Base-by-base conservation (phyloP, 1,140 invertebrate genomes). In the Monochamus saltuarius region DNA sequence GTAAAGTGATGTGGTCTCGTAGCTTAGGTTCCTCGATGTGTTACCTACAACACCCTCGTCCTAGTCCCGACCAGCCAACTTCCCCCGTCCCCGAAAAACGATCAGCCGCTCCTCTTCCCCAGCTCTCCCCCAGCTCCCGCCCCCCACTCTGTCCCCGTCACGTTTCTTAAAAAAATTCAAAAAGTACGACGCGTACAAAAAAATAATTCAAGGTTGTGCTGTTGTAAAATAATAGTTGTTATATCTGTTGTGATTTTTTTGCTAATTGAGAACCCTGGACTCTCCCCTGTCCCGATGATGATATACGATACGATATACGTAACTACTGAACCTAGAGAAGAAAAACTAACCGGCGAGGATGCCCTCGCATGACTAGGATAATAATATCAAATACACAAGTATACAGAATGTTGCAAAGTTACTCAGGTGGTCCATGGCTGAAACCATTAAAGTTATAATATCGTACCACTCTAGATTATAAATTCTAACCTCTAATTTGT, bases 171-270 rank as follows among this genome's bases (percentile, higher is more conserved):
- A 68, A 68, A 69, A 66, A 64, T 59, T 63, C 60, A 56, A 67
- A 67, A 67, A 69, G 58, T 66, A 70, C 62, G 49, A 63, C 60
- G 56, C 64, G 70, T 69, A 69, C 69, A 67, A 69, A 69, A 67
- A 62, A 69, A 70, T 63, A 70, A 65, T 73, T 68, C 64, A 71
- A 73, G 72, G 72, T 74, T 74, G 72, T 74, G 71, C 72, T 73
- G 71, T 74, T 73, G 66, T 70, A 72, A 72, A 72, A 64, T 68
- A 70, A 61, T 74, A 70, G 70, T 72, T 71, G 69, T 73, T 72
- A 73, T 72, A 71, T 72, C 65, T 72, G 69, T 73, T 71, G 69
- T 71, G 72, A 73, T 71, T 73, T 73, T 73, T 71, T 73, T 73
- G 64, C 69, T 68, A 69, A 69, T 70, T 73, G 56, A 70, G 47